Percentiles rank a stretch among this genome's conserved stretches.
phyloP scores from a whole-genome alignment of 1,140 invertebrate species.

The Diabrotica virgifera region DNA sequence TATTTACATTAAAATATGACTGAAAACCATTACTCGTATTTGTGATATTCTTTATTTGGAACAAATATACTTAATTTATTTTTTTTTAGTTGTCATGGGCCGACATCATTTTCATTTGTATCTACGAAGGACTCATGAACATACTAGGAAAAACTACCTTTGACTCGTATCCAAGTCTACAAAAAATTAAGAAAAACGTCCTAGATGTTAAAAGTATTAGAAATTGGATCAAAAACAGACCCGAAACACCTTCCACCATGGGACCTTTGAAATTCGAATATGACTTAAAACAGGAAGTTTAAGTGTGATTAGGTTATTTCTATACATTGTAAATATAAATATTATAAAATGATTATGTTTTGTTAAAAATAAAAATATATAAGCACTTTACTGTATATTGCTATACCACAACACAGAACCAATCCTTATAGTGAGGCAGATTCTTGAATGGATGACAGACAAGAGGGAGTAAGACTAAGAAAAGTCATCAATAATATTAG shows the following conservation, averaged over 20 bases:
- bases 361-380: no score
- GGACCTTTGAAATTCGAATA: no score
- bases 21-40: neutral
- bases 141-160: conserved; percentile 56
- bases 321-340: no score
- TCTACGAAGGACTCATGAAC: conserved; percentile 59
- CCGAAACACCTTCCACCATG: neutral
- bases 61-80: neutral
- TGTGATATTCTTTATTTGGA: conserved; percentile 9
- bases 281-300: no score
- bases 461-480: no score
- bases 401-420: no score
- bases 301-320: no score
- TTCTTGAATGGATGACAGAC: no score
- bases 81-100: conserved; percentile 60
- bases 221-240: conserved; percentile 59
- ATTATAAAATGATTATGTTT: no score
- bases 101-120: conserved; percentile 59
- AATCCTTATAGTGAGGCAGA: no score
- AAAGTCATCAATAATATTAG: no score
- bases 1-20: neutral
- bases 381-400: no score
- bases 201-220: conserved; percentile 58
- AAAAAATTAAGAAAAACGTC: conserved; percentile 54
- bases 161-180: conserved; percentile 57